These are phyloP conservation scores for Cherax quadricarinatus DNA, from an alignment of 1,140 invertebrate genomes.

Conservation along the genomic window DNA sequence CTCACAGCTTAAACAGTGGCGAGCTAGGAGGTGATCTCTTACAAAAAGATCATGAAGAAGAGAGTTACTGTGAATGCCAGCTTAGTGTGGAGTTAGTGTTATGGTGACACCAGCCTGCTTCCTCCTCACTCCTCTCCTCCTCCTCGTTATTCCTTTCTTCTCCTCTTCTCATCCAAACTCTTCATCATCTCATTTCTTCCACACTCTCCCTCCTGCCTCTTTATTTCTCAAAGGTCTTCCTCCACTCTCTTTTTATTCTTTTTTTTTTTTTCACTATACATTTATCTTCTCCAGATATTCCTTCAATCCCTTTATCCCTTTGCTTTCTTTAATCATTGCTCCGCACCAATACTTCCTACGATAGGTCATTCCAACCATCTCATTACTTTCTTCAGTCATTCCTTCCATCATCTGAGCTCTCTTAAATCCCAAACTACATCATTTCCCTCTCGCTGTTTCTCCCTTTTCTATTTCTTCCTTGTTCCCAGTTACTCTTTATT, in stretches of 20 bases:
- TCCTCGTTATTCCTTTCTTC: not conserved
- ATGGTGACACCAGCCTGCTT: constrained; percentile 36
- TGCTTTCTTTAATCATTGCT: too few species aligned
- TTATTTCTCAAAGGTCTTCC: not conserved
- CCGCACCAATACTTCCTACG: too few species aligned
- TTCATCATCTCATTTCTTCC: not conserved
- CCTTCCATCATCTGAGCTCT: not conserved
- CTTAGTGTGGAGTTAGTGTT: constrained; percentile 60
- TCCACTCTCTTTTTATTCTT: too few species aligned
- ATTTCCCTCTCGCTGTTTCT: not conserved
- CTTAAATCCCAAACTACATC: not conserved
- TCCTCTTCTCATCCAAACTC: not conserved
- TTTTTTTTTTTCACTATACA: not conserved
- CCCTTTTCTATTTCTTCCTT: not conserved
- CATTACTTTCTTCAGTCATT: not conserved
- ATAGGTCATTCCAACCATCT: too few species aligned
- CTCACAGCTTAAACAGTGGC: constrained; percentile 61
- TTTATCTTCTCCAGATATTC: not conserved
- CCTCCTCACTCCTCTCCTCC: not conserved
- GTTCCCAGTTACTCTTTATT: not conserved
- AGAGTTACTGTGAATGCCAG: constrained; percentile 62
- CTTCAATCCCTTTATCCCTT: not conserved
- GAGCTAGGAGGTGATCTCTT: constrained; percentile 45
- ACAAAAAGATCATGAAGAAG: constrained; percentile 51
- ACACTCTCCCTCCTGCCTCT: not conserved